Evolutionary conservation across 2,113 vertebrate genomes (phyloP), one percentile per base, ranked within the genome.

Genomic region (Tragelaphus buxtoni): DNA sequence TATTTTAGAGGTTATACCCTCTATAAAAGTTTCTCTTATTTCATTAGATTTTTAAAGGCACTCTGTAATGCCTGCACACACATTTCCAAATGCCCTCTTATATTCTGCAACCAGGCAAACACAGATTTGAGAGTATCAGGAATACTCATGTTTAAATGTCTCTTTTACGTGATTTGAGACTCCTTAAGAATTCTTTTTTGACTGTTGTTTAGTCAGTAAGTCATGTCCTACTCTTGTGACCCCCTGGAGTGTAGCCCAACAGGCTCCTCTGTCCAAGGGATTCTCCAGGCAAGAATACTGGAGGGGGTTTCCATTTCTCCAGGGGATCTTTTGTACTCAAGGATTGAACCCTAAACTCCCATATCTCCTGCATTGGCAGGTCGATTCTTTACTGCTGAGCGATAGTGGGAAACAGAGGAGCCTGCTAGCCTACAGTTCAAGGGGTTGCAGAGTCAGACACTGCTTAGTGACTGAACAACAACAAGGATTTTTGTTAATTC

Each of bases 361-460:
- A 14, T 6, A 42, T 13, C 39, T 74, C 69, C 39, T 74, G 39
- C 5, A 42, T 0, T 74, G 69, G 39, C 22, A 74, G 39, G 69
- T 74, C 10, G 69, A 26, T 42, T 42, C 69, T 74, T 74, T 42
- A 74, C 22, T 74, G 39, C 22, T 74, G 39, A 74, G 22, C 0
- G 1, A 74, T 42, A 12, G 22, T 42, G 39, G 39, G 39, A 32
- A 32, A 42, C 69, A 74, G 22, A 4, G 22, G 39, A 42, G 39
- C 39, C 69, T 42, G 39, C 5, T 7, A 2, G 69, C 39, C 39
- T 74, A 74, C 10, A 42, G 5, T 74, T 74, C 69, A 74, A 24
- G 11, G 69, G 35, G 35, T 26, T 13, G 39, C 39, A 26, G 22
- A 74, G 69, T 42, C 0, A 0, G 69, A 42, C 22, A 1, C 0